These are phyloP conservation scores for Dasypolia templi DNA, from an alignment of 2,888 invertebrate genomes.

Conservation along the genomic window DNA sequence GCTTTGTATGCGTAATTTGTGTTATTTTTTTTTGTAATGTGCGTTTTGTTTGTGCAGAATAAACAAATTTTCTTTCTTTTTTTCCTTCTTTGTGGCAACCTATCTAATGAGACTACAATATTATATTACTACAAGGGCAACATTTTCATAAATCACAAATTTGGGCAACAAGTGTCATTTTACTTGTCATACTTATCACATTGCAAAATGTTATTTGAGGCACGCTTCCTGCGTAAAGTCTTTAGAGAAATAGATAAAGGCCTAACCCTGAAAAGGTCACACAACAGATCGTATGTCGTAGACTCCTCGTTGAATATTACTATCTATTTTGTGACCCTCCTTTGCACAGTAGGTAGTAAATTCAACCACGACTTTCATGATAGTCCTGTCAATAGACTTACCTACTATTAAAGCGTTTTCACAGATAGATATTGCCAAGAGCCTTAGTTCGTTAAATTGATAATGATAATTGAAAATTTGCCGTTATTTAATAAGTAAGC, in stretches of 20 bases:
- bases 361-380: neutral
- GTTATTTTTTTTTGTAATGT: too few relatives aligned
- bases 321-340: neutral
- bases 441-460: conserved; percentile 5
- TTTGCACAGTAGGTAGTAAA: conserved; percentile 11
- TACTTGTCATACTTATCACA: neutral
- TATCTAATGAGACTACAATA: too few relatives aligned
- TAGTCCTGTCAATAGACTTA: neutral
- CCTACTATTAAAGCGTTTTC: neutral
- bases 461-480: conserved; percentile 26
- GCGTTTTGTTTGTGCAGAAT: too few relatives aligned
- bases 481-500: neutral
- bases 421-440: conserved; percentile 11
- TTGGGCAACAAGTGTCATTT: neutral
- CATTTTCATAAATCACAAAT: too few relatives aligned
- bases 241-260: conserved; percentile 6
- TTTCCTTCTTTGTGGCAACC: too few relatives aligned
- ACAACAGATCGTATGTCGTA: conserved; percentile 1
- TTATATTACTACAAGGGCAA: too few relatives aligned
- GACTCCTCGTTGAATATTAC: conserved; percentile 7
- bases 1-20: too few relatives aligned
- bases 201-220: neutral
- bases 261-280: conserved; percentile 21
- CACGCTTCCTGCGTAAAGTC: neutral
- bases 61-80: too few relatives aligned